phyloP scores from a whole-genome alignment of 2,888 invertebrate genomes.

The Artemia sp. region DNA sequence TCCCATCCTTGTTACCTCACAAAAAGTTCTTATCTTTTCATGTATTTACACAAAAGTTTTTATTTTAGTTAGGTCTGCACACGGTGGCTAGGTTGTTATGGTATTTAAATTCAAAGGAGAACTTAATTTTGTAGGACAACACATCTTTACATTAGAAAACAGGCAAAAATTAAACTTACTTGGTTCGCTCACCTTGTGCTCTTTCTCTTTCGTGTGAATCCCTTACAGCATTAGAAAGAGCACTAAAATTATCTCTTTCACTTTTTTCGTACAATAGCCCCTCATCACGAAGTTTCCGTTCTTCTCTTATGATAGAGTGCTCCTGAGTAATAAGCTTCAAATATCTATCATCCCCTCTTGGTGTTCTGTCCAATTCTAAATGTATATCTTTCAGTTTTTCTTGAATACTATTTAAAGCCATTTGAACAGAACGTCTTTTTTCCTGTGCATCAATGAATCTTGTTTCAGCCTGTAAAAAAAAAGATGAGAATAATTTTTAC shows the following conservation, averaged over 20 bases:
- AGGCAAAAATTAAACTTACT: constrained; percentile 36
- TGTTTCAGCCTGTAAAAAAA: constrained; percentile 37
- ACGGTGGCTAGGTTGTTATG: too few relatives aligned
- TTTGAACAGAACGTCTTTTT: constrained; percentile 43
- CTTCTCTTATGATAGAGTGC: constrained; percentile 39
- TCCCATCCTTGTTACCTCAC: too few relatives aligned
- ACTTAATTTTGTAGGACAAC: constrained; percentile 38
- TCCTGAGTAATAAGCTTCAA: constrained; percentile 54
- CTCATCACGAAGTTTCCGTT: constrained; percentile 37
- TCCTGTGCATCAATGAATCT: constrained; percentile 48
- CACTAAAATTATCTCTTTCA: constrained; percentile 55
- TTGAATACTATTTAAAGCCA: constrained; percentile 43
- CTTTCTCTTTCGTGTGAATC: constrained; percentile 67
- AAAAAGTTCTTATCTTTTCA: too few relatives aligned
- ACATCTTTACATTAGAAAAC: background rate
- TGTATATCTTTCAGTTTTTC: constrained; percentile 50
- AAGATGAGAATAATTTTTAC: constrained; percentile 8
- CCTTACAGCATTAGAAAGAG: constrained; percentile 54
- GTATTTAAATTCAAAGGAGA: too few relatives aligned
- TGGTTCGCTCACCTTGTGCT: constrained; percentile 60
- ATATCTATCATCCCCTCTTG: constrained; percentile 57
- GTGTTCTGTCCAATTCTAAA: constrained; percentile 54
- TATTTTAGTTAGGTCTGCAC: too few relatives aligned
- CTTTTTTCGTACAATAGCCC: constrained; percentile 49
- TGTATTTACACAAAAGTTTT: too few relatives aligned